Evolutionary conservation across 2,113 vertebrate genomes (phyloP), one percentile per base, ranked within the genome.

Genomic region (Notothenia coriiceps): DNA sequence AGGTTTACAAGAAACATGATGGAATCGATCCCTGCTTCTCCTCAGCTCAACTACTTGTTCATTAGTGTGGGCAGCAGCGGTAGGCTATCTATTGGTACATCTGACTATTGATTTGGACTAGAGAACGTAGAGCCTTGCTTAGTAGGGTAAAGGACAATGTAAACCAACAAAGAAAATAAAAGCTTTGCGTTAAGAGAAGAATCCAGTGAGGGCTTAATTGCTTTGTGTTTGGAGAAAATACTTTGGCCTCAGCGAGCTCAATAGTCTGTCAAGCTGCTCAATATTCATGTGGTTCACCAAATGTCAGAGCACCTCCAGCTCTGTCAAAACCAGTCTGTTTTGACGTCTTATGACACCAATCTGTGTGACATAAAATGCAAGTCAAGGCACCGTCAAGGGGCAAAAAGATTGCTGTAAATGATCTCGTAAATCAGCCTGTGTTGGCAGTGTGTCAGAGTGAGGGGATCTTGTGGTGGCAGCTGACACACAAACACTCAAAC

Each of bases 101-200:
- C 67, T 76, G 35, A 55, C 71, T 88, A 92, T 94, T 84, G 92
- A 94, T 93, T 84, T 22, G 62, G 59, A 77, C 74, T n/a, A 29
- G 57, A 67, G 77, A 81, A 86, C 67, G 74, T 72, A 67, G 74
- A 76, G 80, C 79, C 70, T 70, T 70, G 70, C 73, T 74, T 50
- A 70, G 73, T 47, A 75, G 64, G 70, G 72, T 84, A 81, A 90
- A 85, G 80, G 50, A 77, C 79, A 63, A 86, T 85, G 70, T 86
- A 79, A 83, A 86, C 80, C 74, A 81, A 86, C 70, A 84, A 82
- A 86, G 79, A 66, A 67, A 82, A 76, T 73, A 2, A 77, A 78
- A 80, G 66, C 75, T 77, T 66, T 80, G 85, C 86, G 79, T 76
- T 88, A 72, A 68, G 46, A 74, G 33, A 67, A 29, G 71, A 74